Conservation (phyloP, 2,113 vertebrate genomes). For the Microcebus tavaratra region DNA sequence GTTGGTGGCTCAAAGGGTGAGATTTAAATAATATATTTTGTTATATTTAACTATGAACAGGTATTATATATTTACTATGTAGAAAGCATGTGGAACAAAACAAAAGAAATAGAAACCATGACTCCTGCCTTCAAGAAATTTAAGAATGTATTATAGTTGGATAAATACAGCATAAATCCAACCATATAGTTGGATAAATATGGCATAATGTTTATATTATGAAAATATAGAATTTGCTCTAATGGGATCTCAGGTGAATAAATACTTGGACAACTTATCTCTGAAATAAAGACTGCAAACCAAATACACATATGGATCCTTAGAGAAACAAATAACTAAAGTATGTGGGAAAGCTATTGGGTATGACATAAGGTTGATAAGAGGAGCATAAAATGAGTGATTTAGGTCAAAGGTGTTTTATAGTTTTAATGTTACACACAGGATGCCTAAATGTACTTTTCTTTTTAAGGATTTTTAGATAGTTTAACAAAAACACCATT, state of each 20-base stretch:
- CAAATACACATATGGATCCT: not conserved
- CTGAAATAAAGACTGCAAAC: not conserved
- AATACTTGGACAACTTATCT: not conserved
- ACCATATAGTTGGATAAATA: not conserved
- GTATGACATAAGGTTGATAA: not conserved
- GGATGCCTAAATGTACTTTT: not conserved
- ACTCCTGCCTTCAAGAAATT: not conserved
- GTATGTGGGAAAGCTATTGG: not conserved
- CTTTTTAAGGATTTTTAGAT: not conserved
- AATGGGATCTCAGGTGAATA: not conserved
- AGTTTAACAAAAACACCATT: not conserved
- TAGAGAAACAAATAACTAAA: not conserved
- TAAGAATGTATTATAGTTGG: not conserved
- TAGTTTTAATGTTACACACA: not conserved
- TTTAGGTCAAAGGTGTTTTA: not conserved
- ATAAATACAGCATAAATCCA: not conserved
- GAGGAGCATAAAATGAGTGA: not conserved
- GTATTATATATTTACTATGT: not conserved
- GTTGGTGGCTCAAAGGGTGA: not conserved
- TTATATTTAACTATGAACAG: not conserved
- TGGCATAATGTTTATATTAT: not conserved
- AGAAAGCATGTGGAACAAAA: not conserved
- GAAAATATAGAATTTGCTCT: not conserved
- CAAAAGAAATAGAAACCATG: not conserved
- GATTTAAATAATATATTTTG: not conserved